These are phyloP conservation scores for Cyanocitta stelleri DNA, from an alignment of 2,113 vertebrate genomes.

Conservation along the genomic window DNA sequence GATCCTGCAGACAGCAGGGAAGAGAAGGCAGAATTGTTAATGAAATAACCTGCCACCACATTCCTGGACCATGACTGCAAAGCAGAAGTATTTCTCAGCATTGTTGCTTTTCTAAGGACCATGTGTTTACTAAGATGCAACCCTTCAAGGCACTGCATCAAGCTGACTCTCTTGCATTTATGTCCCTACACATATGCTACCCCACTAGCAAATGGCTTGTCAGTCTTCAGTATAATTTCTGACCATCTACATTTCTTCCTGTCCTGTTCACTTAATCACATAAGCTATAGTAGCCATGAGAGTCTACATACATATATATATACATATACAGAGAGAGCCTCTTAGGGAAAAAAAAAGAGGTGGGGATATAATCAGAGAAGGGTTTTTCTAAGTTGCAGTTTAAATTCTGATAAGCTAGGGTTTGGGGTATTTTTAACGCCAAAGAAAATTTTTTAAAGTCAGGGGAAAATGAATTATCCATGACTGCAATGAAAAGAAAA, in stretches of 20 bases:
- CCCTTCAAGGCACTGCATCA: neutral
- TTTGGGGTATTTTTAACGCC: neutral
- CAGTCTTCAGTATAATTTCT: neutral
- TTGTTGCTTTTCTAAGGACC: neutral
- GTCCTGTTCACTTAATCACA: neutral
- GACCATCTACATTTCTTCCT: neutral
- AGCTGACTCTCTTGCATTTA: neutral
- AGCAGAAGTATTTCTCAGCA: neutral
- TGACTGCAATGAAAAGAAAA: neutral
- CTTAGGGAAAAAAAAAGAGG: neutral
- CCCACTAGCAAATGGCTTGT: neutral
- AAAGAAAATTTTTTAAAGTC: neutral
- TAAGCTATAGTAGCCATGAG: neutral
- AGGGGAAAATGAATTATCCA: neutral
- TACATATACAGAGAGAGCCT: neutral
- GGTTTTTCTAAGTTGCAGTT: neutral
- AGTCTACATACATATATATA: neutral
- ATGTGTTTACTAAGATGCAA: neutral
- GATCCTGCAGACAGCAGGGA: constrained; percentile 73
- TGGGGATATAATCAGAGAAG: neutral
- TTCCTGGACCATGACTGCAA: constrained; percentile 30
- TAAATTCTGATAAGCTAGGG: neutral
- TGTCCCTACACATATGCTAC: neutral
- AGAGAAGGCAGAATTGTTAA: constrained; percentile 30
- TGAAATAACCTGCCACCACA: constrained; percentile 30